Evolutionary conservation across 2,797 vertebrate species (phyloP), one percentile per base, ranked within the genome.

Genomic region (Peromyscus aztecus): DNA sequence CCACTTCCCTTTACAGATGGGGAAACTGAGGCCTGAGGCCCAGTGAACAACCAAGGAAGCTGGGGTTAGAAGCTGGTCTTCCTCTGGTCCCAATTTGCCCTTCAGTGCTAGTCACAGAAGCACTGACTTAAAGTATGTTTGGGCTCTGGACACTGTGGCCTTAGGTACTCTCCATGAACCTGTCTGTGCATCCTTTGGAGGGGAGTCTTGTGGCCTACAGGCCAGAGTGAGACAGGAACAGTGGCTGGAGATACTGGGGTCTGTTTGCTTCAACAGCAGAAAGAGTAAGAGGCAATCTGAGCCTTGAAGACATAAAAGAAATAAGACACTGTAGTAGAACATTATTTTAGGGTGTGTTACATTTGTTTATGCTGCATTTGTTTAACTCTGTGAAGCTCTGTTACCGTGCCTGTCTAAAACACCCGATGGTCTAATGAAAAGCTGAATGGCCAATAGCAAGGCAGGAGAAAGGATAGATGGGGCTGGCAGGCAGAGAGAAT

Each of bases 1-100:
- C 31, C 10, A 4, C 23, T 34, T 85, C 11, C 3, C 24, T 84
- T 71, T 43, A 46, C 69, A 82, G 31, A 12, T 71, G n/a, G 65
- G 61, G 77, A 90, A 87, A 67, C 88, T 69, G 67, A 69, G 16
- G 67, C 67, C 71, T 8, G 93, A 96, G 85, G 52, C 77, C 40
- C 21, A 5, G 71, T 2, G 43, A 77, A 37, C 1, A 34, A 69
- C 2, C 0, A 46, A 83, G 76, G 24, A 90, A 46, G 23, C 24
- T 37, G 67, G 61, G 9, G 5, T 0, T 40, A 9, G 84, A 73
- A 61, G n/a, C 43, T 17, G 19, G 34, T 43, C 73, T 67, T 61
- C 76, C 73, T 83, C 11, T 4, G 1, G 6, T 1, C 0, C 34
- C 12, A 8, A 29, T 24, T 77, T 52, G 21, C 55, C 75, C 7